Evolutionary conservation across 2,888 invertebrate species (phyloP).

Genomic region (Epirrhoe alternata): DNA sequence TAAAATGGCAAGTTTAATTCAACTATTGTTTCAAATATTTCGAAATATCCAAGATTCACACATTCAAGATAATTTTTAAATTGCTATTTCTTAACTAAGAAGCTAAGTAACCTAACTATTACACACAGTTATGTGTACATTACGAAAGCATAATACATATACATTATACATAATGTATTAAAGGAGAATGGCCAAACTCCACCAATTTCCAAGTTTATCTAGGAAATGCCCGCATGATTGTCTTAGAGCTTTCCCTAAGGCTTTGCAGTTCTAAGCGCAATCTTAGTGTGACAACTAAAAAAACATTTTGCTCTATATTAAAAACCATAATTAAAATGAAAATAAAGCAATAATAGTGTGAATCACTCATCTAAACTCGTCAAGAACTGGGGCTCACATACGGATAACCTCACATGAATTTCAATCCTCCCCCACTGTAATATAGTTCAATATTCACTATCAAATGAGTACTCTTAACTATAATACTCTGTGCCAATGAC

Average conservation of each 20-base stretch:
- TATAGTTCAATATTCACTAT: not conserved
- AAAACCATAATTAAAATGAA: too few relatives aligned
- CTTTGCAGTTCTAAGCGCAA: too few relatives aligned
- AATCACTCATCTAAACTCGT: not conserved
- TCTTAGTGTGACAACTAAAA: too few relatives aligned
- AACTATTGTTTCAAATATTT: conserved; percentile 23
- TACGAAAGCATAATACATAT: not conserved
- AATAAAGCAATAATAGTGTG: too few relatives aligned
- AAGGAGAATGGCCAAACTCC: too few relatives aligned
- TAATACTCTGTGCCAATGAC: not conserved
- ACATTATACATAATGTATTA: too few relatives aligned
- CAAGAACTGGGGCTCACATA: too few relatives aligned
- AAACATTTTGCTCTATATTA: too few relatives aligned
- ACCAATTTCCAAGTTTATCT: too few relatives aligned
- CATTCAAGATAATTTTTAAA: conserved; percentile 15
- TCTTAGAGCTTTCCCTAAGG: too few relatives aligned
- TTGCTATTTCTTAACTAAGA: conserved; percentile 11
- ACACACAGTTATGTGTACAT: conserved; percentile 1
- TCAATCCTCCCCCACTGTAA: not conserved
- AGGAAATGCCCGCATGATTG: too few relatives aligned
- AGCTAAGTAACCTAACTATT: conserved; percentile 2
- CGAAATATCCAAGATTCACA: conserved; percentile 16
- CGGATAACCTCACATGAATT: not conserved
- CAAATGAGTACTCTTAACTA: not conserved
- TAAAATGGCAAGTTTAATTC: conserved; percentile 67